Evolutionary conservation across 2,113 vertebrate species (phyloP), one percentile per base, ranked within the genome.

Genomic region (Apus apus): DNA sequence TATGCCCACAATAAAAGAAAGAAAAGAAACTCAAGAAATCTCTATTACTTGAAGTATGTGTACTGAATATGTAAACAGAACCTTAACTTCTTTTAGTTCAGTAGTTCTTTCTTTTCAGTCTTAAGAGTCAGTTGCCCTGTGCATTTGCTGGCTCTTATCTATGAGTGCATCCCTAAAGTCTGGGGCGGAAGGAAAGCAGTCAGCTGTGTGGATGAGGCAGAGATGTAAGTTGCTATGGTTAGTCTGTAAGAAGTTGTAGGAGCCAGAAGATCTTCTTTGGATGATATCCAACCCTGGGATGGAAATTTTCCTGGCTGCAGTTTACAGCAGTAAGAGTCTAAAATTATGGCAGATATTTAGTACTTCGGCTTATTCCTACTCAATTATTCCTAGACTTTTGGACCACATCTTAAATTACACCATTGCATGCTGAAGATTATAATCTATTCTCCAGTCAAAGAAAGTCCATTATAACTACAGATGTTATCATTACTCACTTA

Each of bases 261-360:
- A 94, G 45, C 45, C 53, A 72, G 34, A 95, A 7, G 9, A 61
- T 94, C 38, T 78, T 91, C 34, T 71, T 38, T 96, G 90, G 74
- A 58, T 73, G n/a, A 79, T 90, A 65, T 85, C 82, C 87, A 91
- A 2, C 15, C 8, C 38, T 40, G 45, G 32, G 74, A 91, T 91
- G 74, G 50, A 87, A 87, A 91, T 91, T 93, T 93, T 91, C 60
- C 71, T 96, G 74, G 50, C 54, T 87, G 40, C 45, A 72, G 50
- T 82, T 89, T 89, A 56, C 45, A 85, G 50, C 26, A 70, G 16
- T 60, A 27, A 71, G 17, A 94, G 32, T 78, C 58, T 91, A 94
- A 94, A 93, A 95, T 89, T 89, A 68, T 78, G 74, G 32, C 66
- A 91, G 70, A 50, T 94, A 82, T 6, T 14, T 76, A 79, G 45